Evolutionary conservation across 53 echinoderm and acorn worm genomes (phyloP).

Genomic region (Astropecten irregularis): DNA sequence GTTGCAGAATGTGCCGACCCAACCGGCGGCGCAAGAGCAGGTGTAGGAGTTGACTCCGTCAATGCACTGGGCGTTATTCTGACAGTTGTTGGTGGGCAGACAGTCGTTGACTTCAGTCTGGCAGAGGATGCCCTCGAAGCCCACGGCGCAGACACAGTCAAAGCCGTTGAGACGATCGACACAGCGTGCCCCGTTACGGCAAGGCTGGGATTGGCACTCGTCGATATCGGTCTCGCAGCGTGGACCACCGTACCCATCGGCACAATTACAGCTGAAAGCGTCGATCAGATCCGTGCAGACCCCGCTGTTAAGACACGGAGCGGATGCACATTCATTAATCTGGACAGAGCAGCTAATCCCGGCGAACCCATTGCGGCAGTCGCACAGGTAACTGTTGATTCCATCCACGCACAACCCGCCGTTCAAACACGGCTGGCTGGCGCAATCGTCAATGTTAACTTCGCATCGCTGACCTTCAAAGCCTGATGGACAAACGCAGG

Average conservation of each 20-base stretch:
- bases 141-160: slow-evolving; percentile 75
- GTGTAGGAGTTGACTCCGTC: slow-evolving; percentile 79
- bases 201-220: slow-evolving; percentile 88
- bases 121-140: slow-evolving; percentile 73
- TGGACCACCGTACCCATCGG: slow-evolving; percentile 66
- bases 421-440: slow-evolving; percentile 80
- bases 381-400: slow-evolving; percentile 72
- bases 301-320: slow-evolving; percentile 79
- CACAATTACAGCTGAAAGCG: slow-evolving; percentile 70
- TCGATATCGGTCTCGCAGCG: slow-evolving; percentile 74
- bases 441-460: slow-evolving; percentile 82
- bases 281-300: slow-evolving; percentile 75
- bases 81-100: slow-evolving; percentile 62
- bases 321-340: slow-evolving; percentile 84
- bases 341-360: slow-evolving; percentile 73
- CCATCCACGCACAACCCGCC: slow-evolving; percentile 73
- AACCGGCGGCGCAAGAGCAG: slow-evolving; percentile 76
- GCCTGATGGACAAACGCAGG: slow-evolving; percentile 76
- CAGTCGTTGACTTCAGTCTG: slow-evolving; percentile 86
- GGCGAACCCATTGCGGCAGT: slow-evolving; percentile 65
- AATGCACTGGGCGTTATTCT: slow-evolving; percentile 77
- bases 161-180: slow-evolving; percentile 66
- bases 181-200: slow-evolving; percentile 74
- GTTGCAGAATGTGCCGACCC: slow-evolving; percentile 71
- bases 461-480: slow-evolving; percentile 78